Percentiles rank a stretch among this genome's conserved stretches.
These are phyloP conservation scores for Heterodera filipjevi DNA, from an alignment of 2,888 invertebrate species.

Conservation along the genomic window DNA sequence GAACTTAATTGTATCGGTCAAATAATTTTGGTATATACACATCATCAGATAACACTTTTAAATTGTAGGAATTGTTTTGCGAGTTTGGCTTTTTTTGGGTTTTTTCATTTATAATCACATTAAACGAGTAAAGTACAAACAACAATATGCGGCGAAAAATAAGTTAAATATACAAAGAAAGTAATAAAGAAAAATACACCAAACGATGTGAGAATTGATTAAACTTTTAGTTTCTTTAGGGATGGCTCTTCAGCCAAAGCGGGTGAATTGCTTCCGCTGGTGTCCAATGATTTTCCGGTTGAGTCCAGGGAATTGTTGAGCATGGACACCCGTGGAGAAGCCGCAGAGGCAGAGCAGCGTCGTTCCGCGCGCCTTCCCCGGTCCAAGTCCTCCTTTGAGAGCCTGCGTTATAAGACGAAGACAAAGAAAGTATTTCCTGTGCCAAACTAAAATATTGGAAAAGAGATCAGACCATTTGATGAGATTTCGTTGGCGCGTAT, in stretches of 20 bases:
- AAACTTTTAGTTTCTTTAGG: conserved; percentile 3
- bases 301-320: neutral
- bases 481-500: conserved; percentile 48
- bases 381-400: conserved; percentile 33
- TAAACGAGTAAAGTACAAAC: conserved; percentile 9
- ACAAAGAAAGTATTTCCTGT: neutral
- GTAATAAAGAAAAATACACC: neutral
- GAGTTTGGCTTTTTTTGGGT: neutral
- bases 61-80: neutral
- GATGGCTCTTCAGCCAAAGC: conserved; percentile 10
- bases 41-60: too few species aligned
- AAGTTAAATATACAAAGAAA: conserved; percentile 6
- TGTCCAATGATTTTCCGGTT: conserved; percentile 1
- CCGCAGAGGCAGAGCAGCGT: neutral
- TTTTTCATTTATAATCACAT: conserved; percentile 3
- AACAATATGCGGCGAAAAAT: conserved; percentile 9
- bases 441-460: neutral
- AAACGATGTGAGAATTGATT: neutral
- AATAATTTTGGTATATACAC: too few species aligned
- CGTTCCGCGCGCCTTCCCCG: conserved; percentile 32
- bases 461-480: conserved; percentile 41
- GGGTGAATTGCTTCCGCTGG: conserved; percentile 6
- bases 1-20: neutral
- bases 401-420: conserved; percentile 20
- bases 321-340: conserved; percentile 10